Evolutionary conservation across 1,140 invertebrate species (phyloP).

Genomic region (Drosophila setifemur): DNA sequence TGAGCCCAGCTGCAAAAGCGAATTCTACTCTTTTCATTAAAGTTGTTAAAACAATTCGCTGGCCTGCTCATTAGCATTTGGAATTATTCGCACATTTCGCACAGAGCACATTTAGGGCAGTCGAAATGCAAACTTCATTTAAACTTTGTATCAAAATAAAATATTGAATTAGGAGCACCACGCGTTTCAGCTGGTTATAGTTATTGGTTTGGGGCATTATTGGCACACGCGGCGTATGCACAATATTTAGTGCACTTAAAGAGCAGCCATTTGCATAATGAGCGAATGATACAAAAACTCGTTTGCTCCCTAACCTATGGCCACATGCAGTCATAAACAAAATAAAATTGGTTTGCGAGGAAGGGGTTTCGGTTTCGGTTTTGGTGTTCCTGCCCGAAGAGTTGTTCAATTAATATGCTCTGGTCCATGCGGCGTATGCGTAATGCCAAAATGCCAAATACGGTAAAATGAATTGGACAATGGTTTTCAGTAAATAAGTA

Average conservation of each 20-base stretch:
- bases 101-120: neutral
- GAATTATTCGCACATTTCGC: conserved; percentile 4
- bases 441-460: conserved; percentile 30
- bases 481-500: conserved; percentile 35
- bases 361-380: neutral
- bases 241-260: conserved; percentile 58
- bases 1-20: too few species aligned
- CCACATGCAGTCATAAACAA: conserved; percentile 15
- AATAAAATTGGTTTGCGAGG: neutral
- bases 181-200: conserved; percentile 8
- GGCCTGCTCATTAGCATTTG: conserved; percentile 15
- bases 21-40: conserved; percentile 2
- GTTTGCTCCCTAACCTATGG: neutral
- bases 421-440: conserved; percentile 27
- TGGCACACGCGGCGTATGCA: conserved; percentile 21
- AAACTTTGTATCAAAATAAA: conserved; percentile 35
- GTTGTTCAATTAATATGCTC: conserved; percentile 40
- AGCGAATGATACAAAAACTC: conserved; percentile 12
- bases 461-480: conserved; percentile 21
- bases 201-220: neutral
- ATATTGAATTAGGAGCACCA: conserved; percentile 42
- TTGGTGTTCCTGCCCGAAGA: conserved; percentile 6
- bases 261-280: conserved; percentile 54
- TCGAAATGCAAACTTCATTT: conserved; percentile 18
- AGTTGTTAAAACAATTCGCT: conserved; percentile 14